These are phyloP conservation scores for Dione vanillae DNA, from an alignment of 2,888 invertebrate species.

Conservation along the genomic window DNA sequence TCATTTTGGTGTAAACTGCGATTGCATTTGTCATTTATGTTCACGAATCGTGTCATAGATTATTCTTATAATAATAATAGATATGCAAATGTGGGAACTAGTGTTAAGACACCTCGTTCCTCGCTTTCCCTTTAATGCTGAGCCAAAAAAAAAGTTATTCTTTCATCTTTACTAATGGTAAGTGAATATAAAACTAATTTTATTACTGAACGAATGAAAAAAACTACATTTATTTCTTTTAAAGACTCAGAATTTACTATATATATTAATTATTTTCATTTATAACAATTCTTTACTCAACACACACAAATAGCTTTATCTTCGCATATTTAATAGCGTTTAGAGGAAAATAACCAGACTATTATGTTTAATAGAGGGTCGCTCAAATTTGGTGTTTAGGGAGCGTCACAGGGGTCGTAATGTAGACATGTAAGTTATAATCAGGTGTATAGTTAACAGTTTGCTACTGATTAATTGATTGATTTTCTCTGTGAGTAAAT, in stretches of 20 bases:
- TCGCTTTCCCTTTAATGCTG: too few relatives aligned
- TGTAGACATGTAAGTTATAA: conserved; percentile 10
- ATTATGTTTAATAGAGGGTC: conserved; percentile 21
- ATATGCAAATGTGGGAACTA: too few relatives aligned
- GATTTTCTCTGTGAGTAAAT: background rate
- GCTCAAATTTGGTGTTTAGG: conserved; percentile 18
- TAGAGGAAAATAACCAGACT: conserved; percentile 14
- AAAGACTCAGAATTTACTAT: too few relatives aligned
- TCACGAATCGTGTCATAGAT: background rate
- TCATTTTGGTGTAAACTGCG: background rate
- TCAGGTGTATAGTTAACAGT: conserved; percentile 14
- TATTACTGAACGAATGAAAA: too few relatives aligned
- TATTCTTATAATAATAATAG: background rate
- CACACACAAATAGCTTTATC: background rate
- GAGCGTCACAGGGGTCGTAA: conserved; percentile 15
- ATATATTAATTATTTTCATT: background rate
- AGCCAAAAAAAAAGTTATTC: too few relatives aligned
- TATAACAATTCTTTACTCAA: background rate
- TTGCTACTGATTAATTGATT: conserved; percentile 17
- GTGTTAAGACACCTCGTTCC: too few relatives aligned
- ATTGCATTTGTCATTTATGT: background rate
- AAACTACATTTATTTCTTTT: too few relatives aligned
- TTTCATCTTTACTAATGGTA: too few relatives aligned
- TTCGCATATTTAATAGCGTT: background rate
- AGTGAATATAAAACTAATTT: too few relatives aligned